A percentile compares a stretch with the other conserved stretches of the same genome.
phyloP scores from a whole-genome alignment of 2,113 vertebrate genomes.

The Mustelus asterias region DNA sequence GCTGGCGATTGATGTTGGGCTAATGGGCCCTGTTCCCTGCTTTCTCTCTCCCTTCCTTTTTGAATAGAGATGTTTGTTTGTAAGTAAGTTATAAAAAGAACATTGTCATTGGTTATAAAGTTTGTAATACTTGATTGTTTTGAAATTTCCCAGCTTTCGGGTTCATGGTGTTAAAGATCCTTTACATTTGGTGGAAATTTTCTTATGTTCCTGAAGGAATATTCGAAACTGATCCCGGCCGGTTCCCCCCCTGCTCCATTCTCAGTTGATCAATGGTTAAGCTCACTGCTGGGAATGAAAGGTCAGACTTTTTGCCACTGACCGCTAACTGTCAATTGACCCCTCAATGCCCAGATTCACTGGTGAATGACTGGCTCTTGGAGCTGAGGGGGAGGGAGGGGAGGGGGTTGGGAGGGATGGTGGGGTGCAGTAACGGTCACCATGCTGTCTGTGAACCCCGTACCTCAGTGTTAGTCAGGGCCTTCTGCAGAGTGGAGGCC shows the following conservation, averaged over 20 bases:
- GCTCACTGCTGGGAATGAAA: no score
- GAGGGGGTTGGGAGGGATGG: not conserved
- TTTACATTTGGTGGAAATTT: not conserved
- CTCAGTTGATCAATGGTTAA: not conserved
- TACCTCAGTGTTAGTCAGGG: not conserved
- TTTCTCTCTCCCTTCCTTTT: no score
- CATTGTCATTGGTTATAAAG: not conserved
- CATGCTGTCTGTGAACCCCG: not conserved
- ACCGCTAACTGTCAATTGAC: no score
- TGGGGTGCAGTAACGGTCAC: not conserved
- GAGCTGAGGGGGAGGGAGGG: not conserved
- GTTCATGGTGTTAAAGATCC: not conserved
- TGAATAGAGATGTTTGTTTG: no score
- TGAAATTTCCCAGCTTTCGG: not conserved
- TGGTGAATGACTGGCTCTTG: not conserved
- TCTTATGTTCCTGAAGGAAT: not conserved
- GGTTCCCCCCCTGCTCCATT: not conserved
- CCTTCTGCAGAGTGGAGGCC: not conserved
- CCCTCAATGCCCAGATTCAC: not conserved
- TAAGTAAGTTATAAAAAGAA: not conserved
- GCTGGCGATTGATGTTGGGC: no score
- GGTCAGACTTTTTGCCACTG: no score
- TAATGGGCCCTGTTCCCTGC: no score
- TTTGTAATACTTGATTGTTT: not conserved
- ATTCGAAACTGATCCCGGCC: not conserved